Evolutionary conservation across 2,888 invertebrate species (phyloP).

Genomic region (Subacronicta megacephala): DNA sequence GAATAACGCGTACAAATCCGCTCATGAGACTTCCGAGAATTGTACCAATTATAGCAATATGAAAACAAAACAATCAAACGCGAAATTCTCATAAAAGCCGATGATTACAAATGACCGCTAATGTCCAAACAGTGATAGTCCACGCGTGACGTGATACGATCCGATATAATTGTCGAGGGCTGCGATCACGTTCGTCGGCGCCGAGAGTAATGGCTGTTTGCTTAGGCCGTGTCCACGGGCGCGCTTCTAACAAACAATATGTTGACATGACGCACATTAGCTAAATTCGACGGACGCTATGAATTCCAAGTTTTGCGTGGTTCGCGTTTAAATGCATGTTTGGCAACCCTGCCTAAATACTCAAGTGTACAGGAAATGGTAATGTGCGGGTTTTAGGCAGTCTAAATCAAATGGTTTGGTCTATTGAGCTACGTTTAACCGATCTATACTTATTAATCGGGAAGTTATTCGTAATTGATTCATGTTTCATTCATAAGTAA

Average conservation of each 20-base stretch:
- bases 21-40: conserved; percentile 1
- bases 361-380: conserved; percentile 13
- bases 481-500: neutral
- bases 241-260: conserved; percentile 63
- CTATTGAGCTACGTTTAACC: conserved; percentile 3
- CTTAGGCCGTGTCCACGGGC: conserved; percentile 76
- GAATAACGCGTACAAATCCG: conserved; percentile 1
- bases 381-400: conserved; percentile 5
- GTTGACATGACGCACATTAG: conserved; percentile 78
- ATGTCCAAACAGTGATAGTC: conserved; percentile 56
- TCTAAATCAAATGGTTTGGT: conserved; percentile 10
- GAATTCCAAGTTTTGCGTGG: conserved; percentile 64
- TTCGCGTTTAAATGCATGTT: conserved; percentile 54
- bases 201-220: conserved; percentile 80
- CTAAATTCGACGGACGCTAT: conserved; percentile 71
- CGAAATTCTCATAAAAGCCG: conserved; percentile 42
- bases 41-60: neutral
- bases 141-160: conserved; percentile 55
- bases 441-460: neutral
- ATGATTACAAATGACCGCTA: conserved; percentile 55
- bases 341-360: conserved; percentile 48
- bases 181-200: conserved; percentile 52
- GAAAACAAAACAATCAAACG: conserved; percentile 36
- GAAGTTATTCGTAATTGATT: conserved; percentile 16
- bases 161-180: conserved; percentile 55